A percentile compares a stretch with the other conserved stretches of the same genome.
Conservation (phyloP, 30 jellyfish, hydroid and myxozoan species). For the Morbakka virulenta region DNA sequence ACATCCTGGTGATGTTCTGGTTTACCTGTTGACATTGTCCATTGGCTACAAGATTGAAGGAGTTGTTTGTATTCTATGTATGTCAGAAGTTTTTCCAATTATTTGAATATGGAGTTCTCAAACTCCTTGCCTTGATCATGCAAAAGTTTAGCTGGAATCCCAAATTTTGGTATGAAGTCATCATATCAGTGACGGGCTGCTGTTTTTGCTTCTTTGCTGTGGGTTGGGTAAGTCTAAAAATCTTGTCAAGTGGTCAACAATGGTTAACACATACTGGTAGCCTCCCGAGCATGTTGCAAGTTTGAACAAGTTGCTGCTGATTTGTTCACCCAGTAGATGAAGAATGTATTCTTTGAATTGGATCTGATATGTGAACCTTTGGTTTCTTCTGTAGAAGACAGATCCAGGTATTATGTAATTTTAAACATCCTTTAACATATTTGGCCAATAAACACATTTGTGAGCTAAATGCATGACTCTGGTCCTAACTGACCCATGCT, state of each 20-base stretch:
- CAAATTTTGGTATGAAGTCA: conserved; percentile 13
- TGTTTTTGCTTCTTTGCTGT: conserved; percentile 32
- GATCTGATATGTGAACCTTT: conserved; percentile 1
- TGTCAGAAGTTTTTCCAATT: conserved; percentile 1
- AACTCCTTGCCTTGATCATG: conserved; percentile 37
- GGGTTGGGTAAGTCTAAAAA: conserved; percentile 33
- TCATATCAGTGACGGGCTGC: conserved; percentile 24
- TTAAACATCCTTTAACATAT: conserved; percentile 35
- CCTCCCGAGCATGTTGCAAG: conserved; percentile 47
- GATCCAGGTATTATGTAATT: conserved; percentile 10
- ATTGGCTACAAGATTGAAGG: conserved; percentile 15
- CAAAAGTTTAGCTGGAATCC: conserved; percentile 1
- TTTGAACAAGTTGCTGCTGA: conserved; percentile 10
- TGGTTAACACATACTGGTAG: conserved; percentile 40
- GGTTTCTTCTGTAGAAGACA: conserved; percentile 31
- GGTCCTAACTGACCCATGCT: conserved; percentile 52
- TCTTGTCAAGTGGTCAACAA: conserved; percentile 57
- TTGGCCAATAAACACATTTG: conserved; percentile 52
- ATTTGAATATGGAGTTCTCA: conserved; percentile 1
- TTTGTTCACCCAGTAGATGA: conserved; percentile 4
- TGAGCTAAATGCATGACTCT: conserved; percentile 29
- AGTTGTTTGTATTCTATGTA: conserved; percentile 6
- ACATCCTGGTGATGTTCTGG: neutral
- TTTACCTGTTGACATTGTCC: conserved; percentile 41
- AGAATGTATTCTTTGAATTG: conserved; percentile 41